Percentiles rank a stretch among this genome's conserved stretches.
These are phyloP conservation scores for Oasisia sp. DNA, from an alignment of 2,888 invertebrate species.

Conservation along the genomic window DNA sequence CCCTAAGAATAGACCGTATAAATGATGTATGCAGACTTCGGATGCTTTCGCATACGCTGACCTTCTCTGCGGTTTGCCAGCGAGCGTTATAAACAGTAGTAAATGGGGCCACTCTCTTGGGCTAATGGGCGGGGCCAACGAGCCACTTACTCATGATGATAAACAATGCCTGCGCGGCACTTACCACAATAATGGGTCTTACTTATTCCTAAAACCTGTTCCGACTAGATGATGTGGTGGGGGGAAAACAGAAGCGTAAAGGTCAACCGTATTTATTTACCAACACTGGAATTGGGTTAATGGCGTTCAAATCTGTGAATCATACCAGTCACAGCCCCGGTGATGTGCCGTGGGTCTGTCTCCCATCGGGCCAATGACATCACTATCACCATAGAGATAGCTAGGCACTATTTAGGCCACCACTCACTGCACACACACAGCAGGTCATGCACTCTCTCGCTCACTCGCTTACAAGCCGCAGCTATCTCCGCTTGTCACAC, in stretches of 20 bases:
- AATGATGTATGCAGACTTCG: constrained; percentile 5
- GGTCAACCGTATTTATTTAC: background rate
- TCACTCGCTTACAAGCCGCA: too few relatives aligned
- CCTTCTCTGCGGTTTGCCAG: background rate
- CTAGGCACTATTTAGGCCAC: background rate
- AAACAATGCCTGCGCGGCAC: background rate
- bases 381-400: constrained; percentile 13
- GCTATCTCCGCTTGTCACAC: background rate
- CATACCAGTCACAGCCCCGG: background rate
- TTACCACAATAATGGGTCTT: background rate
- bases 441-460: background rate
- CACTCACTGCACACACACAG: background rate
- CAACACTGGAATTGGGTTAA: background rate
- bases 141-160: background rate
- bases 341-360: background rate
- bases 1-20: background rate
- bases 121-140: too few relatives aligned
- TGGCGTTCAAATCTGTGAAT: background rate
- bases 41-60: background rate
- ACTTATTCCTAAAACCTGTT: background rate
- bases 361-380: constrained; percentile 9
- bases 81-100: background rate
- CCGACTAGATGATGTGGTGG: background rate
- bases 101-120: background rate
- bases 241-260: background rate